These are phyloP conservation scores for Dysmachus trigonus DNA, from an alignment of 2,888 invertebrate species.

Conservation along the genomic window DNA sequence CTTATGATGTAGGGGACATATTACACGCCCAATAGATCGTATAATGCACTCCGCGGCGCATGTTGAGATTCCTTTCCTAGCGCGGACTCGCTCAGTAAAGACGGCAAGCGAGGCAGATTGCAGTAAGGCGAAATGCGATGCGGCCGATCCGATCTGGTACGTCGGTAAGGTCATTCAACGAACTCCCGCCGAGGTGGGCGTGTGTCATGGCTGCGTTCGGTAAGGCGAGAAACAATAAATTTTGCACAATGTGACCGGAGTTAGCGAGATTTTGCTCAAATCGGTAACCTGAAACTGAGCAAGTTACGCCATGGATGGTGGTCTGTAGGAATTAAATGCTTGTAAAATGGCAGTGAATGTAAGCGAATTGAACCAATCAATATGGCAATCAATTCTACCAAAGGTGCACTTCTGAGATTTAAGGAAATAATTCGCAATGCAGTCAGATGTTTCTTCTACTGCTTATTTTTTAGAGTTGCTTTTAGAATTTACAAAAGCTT, in stretches of 20 bases:
- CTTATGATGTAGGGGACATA: background rate
- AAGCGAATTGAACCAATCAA: background rate
- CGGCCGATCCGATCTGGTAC: conserved; percentile 5
- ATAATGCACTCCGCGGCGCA: background rate
- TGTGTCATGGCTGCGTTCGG: conserved; percentile 3
- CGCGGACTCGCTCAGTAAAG: background rate
- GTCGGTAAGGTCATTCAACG: conserved; percentile 19
- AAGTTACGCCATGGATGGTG: background rate
- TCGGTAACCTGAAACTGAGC: background rate
- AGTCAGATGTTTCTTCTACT: background rate
- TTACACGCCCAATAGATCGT: conserved; percentile 15
- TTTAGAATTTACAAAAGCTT: too few species aligned
- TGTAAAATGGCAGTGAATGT: background rate
- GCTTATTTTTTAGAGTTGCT: background rate
- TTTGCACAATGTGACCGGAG: background rate
- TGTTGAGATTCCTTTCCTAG: background rate
- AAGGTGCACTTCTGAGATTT: background rate
- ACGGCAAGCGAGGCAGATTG: background rate
- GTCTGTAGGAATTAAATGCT: background rate
- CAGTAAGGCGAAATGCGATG: background rate
- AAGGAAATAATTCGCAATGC: background rate
- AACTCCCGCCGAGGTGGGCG: background rate
- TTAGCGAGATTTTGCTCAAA: background rate
- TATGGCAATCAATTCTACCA: background rate
- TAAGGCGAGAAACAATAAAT: conserved; percentile 14